phyloP scores from a whole-genome alignment of 2,888 invertebrate genomes.

The Pheosia tremula region DNA sequence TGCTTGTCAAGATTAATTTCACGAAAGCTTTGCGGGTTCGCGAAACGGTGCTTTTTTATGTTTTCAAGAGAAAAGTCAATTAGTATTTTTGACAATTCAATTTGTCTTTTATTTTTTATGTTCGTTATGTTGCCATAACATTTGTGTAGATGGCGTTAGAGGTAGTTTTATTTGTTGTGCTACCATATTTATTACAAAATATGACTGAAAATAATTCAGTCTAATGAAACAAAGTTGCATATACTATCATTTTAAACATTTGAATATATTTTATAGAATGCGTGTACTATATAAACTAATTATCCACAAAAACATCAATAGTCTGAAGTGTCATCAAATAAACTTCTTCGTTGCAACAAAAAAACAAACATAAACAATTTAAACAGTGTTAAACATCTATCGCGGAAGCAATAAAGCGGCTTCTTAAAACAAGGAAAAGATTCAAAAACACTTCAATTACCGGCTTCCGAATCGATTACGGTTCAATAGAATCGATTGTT shows the following conservation, averaged over 20 bases:
- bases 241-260: too few relatives aligned
- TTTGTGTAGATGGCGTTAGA: neutral
- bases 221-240: conserved; percentile 11
- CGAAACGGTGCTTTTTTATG: conserved; percentile 44
- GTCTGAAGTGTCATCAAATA: neutral
- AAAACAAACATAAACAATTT: conserved; percentile 9
- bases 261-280: too few relatives aligned
- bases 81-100: neutral
- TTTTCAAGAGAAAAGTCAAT: conserved; percentile 36
- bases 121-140: neutral
- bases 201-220: neutral
- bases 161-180: neutral
- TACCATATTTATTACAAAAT: neutral
- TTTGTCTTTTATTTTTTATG: neutral
- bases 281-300: too few relatives aligned
- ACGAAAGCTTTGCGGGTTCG: conserved; percentile 48
- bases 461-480: conserved; percentile 50
- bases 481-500: conserved; percentile 38
- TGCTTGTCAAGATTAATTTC: conserved; percentile 63
- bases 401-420: conserved; percentile 40
- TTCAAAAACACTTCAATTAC: conserved; percentile 32
- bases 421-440: conserved; percentile 43
- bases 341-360: conserved; percentile 12
- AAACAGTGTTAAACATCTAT: conserved; percentile 18
- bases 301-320: too few relatives aligned